phyloP scores from a whole-genome alignment of 2,113 vertebrate genomes.

The Vulpes vulpes region DNA sequence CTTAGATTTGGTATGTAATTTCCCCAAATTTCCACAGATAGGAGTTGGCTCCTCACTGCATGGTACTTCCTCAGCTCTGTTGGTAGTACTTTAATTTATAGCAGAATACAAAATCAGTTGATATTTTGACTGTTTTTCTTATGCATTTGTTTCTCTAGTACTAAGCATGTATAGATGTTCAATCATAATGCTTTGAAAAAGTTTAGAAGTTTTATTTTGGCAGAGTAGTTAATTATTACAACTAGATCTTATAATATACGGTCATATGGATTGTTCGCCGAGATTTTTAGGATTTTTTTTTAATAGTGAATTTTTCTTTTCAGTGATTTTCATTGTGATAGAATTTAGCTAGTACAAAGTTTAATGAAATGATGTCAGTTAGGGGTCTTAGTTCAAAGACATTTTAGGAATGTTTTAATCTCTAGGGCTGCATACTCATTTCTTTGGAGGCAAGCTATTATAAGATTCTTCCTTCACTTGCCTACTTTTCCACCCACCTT shows the following conservation, averaged over 20 bases:
- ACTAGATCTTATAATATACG: background rate
- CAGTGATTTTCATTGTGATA: constrained; percentile 54
- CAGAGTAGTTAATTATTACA: constrained; percentile 13
- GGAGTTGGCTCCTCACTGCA: background rate
- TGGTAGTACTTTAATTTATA: constrained; percentile 52
- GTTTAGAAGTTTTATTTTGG: constrained; percentile 56
- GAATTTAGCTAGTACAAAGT: constrained; percentile 57
- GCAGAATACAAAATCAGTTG: constrained; percentile 47
- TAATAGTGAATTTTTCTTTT: constrained; percentile 62
- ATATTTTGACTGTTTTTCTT: background rate
- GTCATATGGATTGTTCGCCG: background rate
- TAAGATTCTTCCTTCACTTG: constrained; percentile 76
- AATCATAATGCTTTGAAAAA: constrained; percentile 45
- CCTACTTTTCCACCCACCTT: constrained; percentile 76
- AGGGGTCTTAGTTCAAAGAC: constrained; percentile 66
- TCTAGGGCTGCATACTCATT: constrained; percentile 67
- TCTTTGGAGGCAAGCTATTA: constrained; percentile 71
- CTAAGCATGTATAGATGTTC: constrained; percentile 40
- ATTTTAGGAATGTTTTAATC: constrained; percentile 72
- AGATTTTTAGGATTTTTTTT: constrained; percentile 52
- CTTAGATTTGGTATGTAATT: constrained; percentile 56
- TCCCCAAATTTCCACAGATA: background rate
- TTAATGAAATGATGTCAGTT: constrained; percentile 64
- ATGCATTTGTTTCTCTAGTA: constrained; percentile 35
- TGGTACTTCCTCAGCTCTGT: constrained; percentile 11